Evolutionary conservation across 1,140 invertebrate genomes (phyloP), one percentile per base, ranked within the genome.

Genomic region (Drosophila tropicalis): DNA sequence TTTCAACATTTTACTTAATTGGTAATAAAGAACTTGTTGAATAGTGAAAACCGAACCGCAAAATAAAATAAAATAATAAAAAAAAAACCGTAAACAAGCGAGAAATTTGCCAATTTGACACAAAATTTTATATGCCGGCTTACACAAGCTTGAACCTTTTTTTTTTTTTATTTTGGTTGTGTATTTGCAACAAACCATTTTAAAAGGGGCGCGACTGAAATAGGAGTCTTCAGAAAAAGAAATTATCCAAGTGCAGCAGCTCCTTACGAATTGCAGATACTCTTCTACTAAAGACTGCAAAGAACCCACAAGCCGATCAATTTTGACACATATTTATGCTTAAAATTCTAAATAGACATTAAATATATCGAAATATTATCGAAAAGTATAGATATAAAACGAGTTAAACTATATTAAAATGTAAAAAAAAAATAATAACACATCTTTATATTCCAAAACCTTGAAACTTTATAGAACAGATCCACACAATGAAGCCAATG

Each of bases 61-160:
- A 47, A 47, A 71, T 40, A 29, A 62, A 25, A 51, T 54, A 55
- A 15, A 64, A 12, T 22, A 55, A 55, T 1, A 54, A 40, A 51
- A 55, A 54, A 10, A 54, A 54, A 54, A 10, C n/a, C 22, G 34
- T 58, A 58, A 58, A 58, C 56, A 58, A 58, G 32, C 56, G 32
- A 55, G 74, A 77, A 75, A 66, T 57, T 66, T 70, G 73, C 69
- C 70, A 74, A 57, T 69, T 84, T 67, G 67, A 56, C 84, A 81
- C 58, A 39, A 51, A 87, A 87, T 89, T 87, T 78, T 70, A 77
- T 89, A 89, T 80, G 80, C 73, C 73, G 22, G 77, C 80, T 89
- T 87, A 82, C 54, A 68, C 34, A 71, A 74, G 62, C 63, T 13
- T 57, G 17, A n/a, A n/a, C 39, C 17, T 7, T 60, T 34, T 67